Evolutionary conservation across 92 coral and sea anemone species (phyloP).

Genomic region (Zoanthus gigantus): DNA sequence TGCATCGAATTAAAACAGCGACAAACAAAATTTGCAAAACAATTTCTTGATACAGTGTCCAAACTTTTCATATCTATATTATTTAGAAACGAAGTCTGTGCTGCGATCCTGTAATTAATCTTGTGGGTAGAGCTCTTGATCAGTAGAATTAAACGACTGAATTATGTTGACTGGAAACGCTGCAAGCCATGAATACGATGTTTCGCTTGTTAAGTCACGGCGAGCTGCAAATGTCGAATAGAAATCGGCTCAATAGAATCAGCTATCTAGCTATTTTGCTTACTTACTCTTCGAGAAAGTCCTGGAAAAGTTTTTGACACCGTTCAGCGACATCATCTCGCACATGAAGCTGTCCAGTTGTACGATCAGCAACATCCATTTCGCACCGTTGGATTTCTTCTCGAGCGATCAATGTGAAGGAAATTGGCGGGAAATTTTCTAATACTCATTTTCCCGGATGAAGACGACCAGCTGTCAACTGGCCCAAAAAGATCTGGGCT

Average conservation of each 20-base stretch:
- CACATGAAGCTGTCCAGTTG: slow-evolving; percentile 85
- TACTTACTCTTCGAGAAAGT: slow-evolving; percentile 99
- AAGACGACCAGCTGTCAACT: neutral
- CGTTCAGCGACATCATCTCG: slow-evolving; percentile 98
- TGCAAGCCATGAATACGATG: neutral
- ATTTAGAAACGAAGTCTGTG: too few species aligned
- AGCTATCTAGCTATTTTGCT: neutral
- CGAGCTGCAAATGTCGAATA: neutral
- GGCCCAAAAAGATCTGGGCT: too few species aligned
- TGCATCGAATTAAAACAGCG: too few species aligned
- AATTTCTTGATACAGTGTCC: too few species aligned
- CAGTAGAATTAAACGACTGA: too few species aligned
- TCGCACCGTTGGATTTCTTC: slow-evolving; percentile 20
- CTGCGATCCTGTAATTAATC: too few species aligned
- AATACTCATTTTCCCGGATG: slow-evolving; percentile 76
- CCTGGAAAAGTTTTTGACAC: slow-evolving; percentile 98
- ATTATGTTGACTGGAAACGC: neutral
- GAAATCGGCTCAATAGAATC: too few species aligned
- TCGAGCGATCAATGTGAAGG: slow-evolving; percentile 73
- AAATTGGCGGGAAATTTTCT: slow-evolving; percentile 95
- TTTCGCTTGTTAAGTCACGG: neutral
- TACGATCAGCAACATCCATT: slow-evolving; percentile 99
- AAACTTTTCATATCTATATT: too few species aligned
- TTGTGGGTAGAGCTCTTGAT: too few species aligned
- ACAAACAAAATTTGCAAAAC: too few species aligned